Percentiles rank a stretch among this genome's conserved stretches.
These are phyloP conservation scores for Aotus griseimembra DNA, from an alignment of 2,797 vertebrate species.

Conservation along the genomic window DNA sequence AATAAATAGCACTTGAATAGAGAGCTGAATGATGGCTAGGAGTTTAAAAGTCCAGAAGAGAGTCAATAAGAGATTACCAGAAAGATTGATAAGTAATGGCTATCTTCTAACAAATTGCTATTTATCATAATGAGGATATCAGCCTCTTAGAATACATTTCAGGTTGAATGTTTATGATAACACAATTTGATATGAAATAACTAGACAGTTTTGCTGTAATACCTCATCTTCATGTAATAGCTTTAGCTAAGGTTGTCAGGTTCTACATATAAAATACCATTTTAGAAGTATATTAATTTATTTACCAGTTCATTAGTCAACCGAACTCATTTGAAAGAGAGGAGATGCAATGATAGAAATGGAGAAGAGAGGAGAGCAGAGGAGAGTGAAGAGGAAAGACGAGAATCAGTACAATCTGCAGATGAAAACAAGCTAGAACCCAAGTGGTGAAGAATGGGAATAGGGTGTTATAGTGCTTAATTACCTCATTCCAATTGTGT, in stretches of 20 bases:
- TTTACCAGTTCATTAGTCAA: not conserved
- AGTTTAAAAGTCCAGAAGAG: not conserved
- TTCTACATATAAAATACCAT: not conserved
- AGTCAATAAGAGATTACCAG: not conserved
- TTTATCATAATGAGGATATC: not conserved
- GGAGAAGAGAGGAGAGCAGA: not conserved
- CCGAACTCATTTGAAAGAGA: not conserved
- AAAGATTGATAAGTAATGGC: not conserved
- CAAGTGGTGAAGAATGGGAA: not conserved
- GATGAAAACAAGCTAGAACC: not conserved
- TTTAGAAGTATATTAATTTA: not conserved
- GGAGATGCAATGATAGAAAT: not conserved
- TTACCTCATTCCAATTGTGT: not conserved
- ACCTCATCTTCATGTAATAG: not conserved
- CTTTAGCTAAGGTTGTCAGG: not conserved
- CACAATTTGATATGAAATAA: not conserved
- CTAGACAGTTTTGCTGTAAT: constrained; percentile 16
- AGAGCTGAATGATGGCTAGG: not conserved
- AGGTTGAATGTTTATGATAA: not conserved
- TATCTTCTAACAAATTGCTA: not conserved
- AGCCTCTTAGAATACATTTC: not conserved
- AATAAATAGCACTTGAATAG: not conserved
- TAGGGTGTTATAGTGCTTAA: not conserved
- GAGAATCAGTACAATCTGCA: not conserved
- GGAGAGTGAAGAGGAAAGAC: not conserved